Conservation (phyloP, 2,113 vertebrate species). For the Nannobrachium achirus region DNA sequence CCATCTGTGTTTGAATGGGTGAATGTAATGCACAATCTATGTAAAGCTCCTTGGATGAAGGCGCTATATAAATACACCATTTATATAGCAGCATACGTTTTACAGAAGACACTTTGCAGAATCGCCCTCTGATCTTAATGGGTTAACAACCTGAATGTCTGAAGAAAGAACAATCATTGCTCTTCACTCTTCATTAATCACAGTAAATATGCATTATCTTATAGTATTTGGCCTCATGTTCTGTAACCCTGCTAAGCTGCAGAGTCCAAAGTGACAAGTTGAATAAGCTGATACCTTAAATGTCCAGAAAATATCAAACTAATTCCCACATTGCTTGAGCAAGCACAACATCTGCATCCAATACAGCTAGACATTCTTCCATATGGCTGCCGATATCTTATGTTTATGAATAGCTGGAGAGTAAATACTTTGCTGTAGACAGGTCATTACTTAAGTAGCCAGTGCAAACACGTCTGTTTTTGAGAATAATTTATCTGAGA, state of each 20-base stretch:
- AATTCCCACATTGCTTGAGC: slow-evolving; percentile 27
- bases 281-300: background rate
- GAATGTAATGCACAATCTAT: too few species aligned
- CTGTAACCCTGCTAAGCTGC: background rate
- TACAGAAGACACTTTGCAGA: too few species aligned
- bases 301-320: slow-evolving; percentile 9
- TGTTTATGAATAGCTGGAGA: slow-evolving; percentile 67
- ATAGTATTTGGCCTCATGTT: background rate
- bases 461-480: slow-evolving; percentile 58
- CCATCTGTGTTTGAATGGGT: too few species aligned
- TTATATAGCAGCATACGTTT: too few species aligned
- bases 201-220: too few species aligned
- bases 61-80: too few species aligned
- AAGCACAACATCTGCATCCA: slow-evolving; percentile 41
- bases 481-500: slow-evolving; percentile 69
- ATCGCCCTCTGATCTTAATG: too few species aligned
- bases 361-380: slow-evolving; percentile 41
- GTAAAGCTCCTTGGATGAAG: too few species aligned
- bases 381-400: slow-evolving; percentile 49
- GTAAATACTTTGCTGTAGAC: slow-evolving; percentile 60
- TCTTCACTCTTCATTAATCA: too few species aligned
- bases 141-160: too few species aligned
- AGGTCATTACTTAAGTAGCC: slow-evolving; percentile 78
- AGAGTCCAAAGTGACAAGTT: background rate
- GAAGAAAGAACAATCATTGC: too few species aligned